Evolutionary conservation across 2,888 invertebrate species (phyloP).

Genomic region (Melinaea menophilus): DNA sequence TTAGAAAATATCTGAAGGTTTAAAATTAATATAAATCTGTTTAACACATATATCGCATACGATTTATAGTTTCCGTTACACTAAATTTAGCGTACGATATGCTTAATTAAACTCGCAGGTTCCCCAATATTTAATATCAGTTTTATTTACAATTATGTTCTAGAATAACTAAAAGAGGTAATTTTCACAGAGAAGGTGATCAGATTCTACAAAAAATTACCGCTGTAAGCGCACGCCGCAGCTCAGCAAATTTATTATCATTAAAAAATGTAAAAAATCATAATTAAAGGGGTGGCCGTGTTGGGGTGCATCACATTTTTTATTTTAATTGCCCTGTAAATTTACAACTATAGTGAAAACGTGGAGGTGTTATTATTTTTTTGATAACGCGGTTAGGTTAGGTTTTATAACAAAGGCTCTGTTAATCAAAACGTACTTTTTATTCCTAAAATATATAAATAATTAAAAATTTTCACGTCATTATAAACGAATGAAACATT

Average conservation of each 20-base stretch:
- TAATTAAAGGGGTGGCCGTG: conserved; percentile 71
- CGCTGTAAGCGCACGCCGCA: conserved; percentile 45
- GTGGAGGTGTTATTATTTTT: conserved; percentile 42
- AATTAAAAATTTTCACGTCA: no score
- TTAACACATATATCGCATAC: no score
- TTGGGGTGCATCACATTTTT: conserved; percentile 70
- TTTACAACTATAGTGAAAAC: conserved; percentile 70
- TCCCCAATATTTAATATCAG: neutral
- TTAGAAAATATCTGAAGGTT: no score
- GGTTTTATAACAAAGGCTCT: conserved; percentile 1
- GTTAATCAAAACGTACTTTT: no score
- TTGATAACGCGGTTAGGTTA: conserved; percentile 40
- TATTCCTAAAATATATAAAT: no score
- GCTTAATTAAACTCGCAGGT: no score
- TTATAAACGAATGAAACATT: no score
- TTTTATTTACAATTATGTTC: conserved; percentile 1
- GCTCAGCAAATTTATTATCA: conserved; percentile 69
- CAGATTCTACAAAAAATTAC: conserved; percentile 41
- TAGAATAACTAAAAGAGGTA: conserved; percentile 12
- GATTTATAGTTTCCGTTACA: no score
- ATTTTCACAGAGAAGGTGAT: conserved; percentile 28
- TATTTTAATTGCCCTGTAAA: conserved; percentile 76
- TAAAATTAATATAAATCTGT: no score
- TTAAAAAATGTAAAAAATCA: conserved; percentile 75
- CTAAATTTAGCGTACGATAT: no score